Conservation (phyloP, 2,797 vertebrate species). For the Helostoma temminkii region DNA sequence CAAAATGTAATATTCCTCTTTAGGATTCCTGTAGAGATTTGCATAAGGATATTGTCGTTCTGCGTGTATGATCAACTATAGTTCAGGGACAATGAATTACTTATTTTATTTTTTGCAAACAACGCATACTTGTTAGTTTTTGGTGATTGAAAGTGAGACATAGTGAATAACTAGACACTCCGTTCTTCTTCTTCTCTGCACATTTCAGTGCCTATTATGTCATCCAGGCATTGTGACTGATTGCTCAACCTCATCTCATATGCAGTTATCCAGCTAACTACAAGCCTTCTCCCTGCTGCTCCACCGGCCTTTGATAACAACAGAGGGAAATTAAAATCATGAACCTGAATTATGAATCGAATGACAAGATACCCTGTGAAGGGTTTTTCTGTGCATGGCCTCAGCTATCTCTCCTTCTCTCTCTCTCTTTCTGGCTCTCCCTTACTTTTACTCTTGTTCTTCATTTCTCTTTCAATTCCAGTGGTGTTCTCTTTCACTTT, state of each 20-base stretch:
- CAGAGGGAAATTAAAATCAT: constrained; percentile 99
- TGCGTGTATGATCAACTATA: constrained; percentile 55
- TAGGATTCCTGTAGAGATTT: constrained; percentile 35
- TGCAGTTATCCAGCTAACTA: constrained; percentile 95
- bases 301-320: constrained; percentile 97
- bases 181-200: constrained; percentile 67
- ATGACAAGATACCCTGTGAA: constrained; percentile 89
- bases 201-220: constrained; percentile 82
- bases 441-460: constrained; percentile 66
- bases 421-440: constrained; percentile 40
- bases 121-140: constrained; percentile 64
- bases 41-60: constrained; percentile 39
- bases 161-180: constrained; percentile 57
- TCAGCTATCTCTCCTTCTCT: constrained; percentile 51
- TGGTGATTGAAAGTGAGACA: constrained; percentile 61
- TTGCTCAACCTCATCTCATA: constrained; percentile 87
- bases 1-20: constrained; percentile 58
- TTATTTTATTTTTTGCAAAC: constrained; percentile 72
- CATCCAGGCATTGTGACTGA: constrained; percentile 77
- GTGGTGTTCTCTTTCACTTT: constrained; percentile 60
- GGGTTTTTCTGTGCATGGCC: constrained; percentile 85
- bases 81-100: constrained; percentile 42
- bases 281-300: constrained; percentile 89
- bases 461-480: constrained; percentile 61
- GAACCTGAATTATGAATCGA: constrained; percentile 98